Base-by-base conservation (phyloP, 2,113 vertebrate genomes). In the Edolisoma coerulescens region DNA sequence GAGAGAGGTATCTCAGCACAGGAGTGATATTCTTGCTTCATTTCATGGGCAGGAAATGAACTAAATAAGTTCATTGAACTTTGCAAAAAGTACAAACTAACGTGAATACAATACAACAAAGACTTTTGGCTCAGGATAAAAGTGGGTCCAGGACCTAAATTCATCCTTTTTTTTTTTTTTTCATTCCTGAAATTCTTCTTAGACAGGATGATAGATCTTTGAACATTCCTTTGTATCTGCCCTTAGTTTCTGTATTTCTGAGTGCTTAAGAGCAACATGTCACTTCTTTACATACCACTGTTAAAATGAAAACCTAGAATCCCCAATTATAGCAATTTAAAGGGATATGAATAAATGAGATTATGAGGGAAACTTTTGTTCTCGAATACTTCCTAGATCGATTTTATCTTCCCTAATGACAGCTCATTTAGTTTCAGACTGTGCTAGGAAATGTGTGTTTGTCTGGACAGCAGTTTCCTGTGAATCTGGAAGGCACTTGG, bases 371-470 rank as follows among this genome's bases (percentile, higher is more conserved):
- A 56, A 23, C 69, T 88, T 83, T 77, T 79, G 19, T 44, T 23
- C 28, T 69, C 0, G 0, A 56, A 73, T 69, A n/a, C 45, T 78
- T 94, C 76, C 71, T 90, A 37, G 88, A 69, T 30, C 0, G 0
- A 32, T 69, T 64, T 90, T 83, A 37, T 68, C 63, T 90, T 86
- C 63, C 41, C 23, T 90, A 88, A 92, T 92, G 79, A 64, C 26
- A 80, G 68, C 22, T 89, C 68, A 89, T 80, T 90, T 86, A 26
- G n/a, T 90, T 80, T 92, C 67, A 89, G 83, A 80, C 41, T 16
- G 8, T 76, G 50, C 32, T 69, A 76, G 83, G 61, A 83, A 94
- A 83, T 61, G 35, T 60, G 39, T 73, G n/a, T 80, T 80, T 94
- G 41, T 32, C 80, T 80, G 83, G 28, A 64, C 54, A 74, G 35